A percentile compares a stretch with the other conserved stretches of the same genome.
Conservation (phyloP, 2,797 vertebrate species). For the Argentina silus region DNA sequence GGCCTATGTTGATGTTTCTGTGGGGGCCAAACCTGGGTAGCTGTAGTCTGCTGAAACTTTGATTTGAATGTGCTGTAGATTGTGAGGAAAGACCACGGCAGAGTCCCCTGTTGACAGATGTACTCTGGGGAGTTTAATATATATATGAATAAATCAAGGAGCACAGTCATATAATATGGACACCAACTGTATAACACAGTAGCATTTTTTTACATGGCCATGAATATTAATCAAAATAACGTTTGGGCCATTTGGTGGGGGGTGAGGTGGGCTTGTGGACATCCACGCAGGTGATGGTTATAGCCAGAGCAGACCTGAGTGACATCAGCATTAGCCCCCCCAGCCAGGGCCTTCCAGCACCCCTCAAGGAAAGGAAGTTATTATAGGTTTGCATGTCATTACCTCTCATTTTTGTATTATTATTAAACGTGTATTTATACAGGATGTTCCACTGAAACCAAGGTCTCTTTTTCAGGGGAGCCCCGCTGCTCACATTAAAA, state of each 20-base stretch:
- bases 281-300: conserved; percentile 45
- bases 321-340: conserved; percentile 46
- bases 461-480: too few relatives aligned
- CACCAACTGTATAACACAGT: not conserved
- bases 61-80: too few relatives aligned
- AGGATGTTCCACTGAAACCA: too few relatives aligned
- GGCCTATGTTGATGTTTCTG: not conserved
- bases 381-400: conserved; percentile 17
- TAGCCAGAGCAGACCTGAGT: conserved; percentile 52
- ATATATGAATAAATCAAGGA: conserved; percentile 67
- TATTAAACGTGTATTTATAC: too few relatives aligned
- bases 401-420: not conserved
- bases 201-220: not conserved
- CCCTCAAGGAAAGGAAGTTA: conserved; percentile 34
- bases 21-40: not conserved
- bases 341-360: conserved; percentile 19
- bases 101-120: conserved; percentile 10
- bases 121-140: conserved; percentile 36
- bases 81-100: not conserved
- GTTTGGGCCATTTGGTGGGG: conserved; percentile 40
- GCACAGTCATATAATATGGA: not conserved
- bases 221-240: conserved; percentile 36
- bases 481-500: too few relatives aligned
- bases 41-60: too few relatives aligned
- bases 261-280: conserved; percentile 21